phyloP scores from a whole-genome alignment of 2,888 invertebrate genomes.

The Peribatodes rhomboidaria region DNA sequence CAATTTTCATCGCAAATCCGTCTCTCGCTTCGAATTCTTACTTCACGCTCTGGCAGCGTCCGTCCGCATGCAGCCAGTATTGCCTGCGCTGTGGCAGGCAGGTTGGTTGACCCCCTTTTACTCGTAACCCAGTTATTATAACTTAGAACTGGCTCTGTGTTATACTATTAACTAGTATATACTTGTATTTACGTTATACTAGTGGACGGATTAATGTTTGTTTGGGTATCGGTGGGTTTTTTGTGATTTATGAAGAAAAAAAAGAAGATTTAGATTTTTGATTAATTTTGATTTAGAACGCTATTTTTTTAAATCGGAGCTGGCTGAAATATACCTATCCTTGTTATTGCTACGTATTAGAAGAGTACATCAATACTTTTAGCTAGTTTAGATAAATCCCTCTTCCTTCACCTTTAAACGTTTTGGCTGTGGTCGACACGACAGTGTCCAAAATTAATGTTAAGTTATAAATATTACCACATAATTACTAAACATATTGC shows the following conservation, averaged over 20 bases:
- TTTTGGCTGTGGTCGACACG: too few relatives aligned
- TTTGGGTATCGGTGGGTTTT: too few relatives aligned
- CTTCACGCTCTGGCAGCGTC: conserved; percentile 20
- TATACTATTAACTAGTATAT: not conserved
- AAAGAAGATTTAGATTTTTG: not conserved
- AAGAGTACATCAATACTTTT: too few relatives aligned
- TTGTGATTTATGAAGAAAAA: not conserved
- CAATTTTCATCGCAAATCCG: conserved; percentile 14
- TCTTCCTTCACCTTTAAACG: too few relatives aligned
- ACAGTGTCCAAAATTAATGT: too few relatives aligned
- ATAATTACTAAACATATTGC: too few relatives aligned
- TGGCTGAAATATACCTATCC: too few relatives aligned
- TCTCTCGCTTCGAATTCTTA: conserved; percentile 17
- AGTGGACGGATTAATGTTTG: conserved; percentile 1
- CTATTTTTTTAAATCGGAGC: too few relatives aligned
- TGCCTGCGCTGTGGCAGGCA: conserved; percentile 2
- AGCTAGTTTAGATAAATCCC: too few relatives aligned
- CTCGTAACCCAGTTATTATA: conserved; percentile 28
- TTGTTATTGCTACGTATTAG: too few relatives aligned
- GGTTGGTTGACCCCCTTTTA: conserved; percentile 38
- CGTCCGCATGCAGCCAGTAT: not conserved
- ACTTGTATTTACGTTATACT: not conserved
- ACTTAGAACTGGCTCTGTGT: conserved; percentile 16
- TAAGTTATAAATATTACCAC: too few relatives aligned
- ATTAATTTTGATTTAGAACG: too few relatives aligned